phyloP scores from a whole-genome alignment of 2,113 vertebrate species.

The Catharus fuscescens region DNA sequence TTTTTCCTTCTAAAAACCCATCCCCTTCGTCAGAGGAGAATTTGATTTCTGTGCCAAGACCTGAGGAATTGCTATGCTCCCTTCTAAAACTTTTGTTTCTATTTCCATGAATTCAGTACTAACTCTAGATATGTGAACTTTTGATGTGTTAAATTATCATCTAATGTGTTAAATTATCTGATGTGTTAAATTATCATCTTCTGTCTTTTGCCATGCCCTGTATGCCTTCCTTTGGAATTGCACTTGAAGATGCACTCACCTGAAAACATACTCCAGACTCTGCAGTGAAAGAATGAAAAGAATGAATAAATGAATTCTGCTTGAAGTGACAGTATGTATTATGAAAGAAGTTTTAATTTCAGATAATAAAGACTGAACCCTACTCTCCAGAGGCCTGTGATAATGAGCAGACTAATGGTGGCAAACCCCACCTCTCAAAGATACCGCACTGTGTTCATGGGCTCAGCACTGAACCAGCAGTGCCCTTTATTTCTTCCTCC shows the following conservation, averaged over 20 bases:
- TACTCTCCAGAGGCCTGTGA: constrained; percentile 19
- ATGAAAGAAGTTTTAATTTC: constrained; percentile 48
- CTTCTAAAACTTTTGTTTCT: neutral
- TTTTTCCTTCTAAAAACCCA: neutral
- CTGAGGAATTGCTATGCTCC: neutral
- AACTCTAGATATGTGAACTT: neutral
- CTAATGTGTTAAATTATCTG: constrained; percentile 10
- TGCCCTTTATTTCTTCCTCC: constrained; percentile 55
- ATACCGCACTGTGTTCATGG: neutral
- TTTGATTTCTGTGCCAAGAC: neutral
- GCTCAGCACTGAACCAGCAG: constrained; percentile 27
- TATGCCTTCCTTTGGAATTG: neutral
- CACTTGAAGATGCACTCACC: neutral
- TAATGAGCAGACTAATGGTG: constrained; percentile 28
- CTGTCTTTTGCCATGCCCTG: neutral
- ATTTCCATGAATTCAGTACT: neutral
- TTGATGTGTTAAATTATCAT: neutral
- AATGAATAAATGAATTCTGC: constrained; percentile 35
- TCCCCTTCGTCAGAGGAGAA: neutral
- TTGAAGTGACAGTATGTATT: constrained; percentile 10
- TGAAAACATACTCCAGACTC: neutral
- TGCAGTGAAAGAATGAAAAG: constrained; percentile 3
- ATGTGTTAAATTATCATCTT: neutral
- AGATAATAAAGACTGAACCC: constrained; percentile 3
- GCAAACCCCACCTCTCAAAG: constrained; percentile 10